A percentile compares a stretch with the other conserved stretches of the same genome.
Conservation (phyloP, 2,888 invertebrate species). For the Apantesis nais region DNA sequence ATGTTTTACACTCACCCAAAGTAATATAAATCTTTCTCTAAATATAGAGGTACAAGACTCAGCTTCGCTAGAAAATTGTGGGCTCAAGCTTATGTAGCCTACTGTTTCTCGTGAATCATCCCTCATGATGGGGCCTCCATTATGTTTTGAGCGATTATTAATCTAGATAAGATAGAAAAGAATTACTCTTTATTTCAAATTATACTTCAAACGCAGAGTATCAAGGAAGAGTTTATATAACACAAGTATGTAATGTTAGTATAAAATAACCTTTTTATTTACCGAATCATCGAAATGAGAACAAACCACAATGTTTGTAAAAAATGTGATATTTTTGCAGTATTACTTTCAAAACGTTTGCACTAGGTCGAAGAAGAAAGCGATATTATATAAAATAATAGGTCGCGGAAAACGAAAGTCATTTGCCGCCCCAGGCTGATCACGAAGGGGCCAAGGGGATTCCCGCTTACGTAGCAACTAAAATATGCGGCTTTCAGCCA, state of each 20-base stretch:
- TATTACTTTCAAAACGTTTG: conserved; percentile 46
- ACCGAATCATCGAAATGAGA: conserved; percentile 15
- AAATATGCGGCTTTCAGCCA: conserved; percentile 23
- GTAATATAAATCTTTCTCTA: neutral
- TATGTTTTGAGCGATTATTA: neutral
- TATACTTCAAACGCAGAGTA: neutral
- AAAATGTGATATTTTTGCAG: conserved; percentile 32
- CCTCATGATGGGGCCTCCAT: neutral
- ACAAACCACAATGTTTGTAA: neutral
- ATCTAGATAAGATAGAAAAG: neutral
- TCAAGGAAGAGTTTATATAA: neutral
- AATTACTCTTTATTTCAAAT: neutral
- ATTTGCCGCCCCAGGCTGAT: conserved; percentile 49
- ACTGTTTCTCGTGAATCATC: conserved; percentile 1
- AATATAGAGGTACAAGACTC: neutral
- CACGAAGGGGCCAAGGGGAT: conserved; percentile 54
- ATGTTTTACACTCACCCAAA: neutral
- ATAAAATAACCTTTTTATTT: neutral
- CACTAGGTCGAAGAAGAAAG: conserved; percentile 39
- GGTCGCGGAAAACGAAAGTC: conserved; percentile 61
- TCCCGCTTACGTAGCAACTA: conserved; percentile 43
- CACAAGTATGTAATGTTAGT: neutral
- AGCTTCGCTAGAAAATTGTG: neutral
- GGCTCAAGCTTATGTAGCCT: conserved; percentile 1
- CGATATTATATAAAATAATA: conserved; percentile 50